These are phyloP conservation scores for Platypus cylindrus DNA, from an alignment of 2,888 invertebrate genomes.

Conservation along the genomic window DNA sequence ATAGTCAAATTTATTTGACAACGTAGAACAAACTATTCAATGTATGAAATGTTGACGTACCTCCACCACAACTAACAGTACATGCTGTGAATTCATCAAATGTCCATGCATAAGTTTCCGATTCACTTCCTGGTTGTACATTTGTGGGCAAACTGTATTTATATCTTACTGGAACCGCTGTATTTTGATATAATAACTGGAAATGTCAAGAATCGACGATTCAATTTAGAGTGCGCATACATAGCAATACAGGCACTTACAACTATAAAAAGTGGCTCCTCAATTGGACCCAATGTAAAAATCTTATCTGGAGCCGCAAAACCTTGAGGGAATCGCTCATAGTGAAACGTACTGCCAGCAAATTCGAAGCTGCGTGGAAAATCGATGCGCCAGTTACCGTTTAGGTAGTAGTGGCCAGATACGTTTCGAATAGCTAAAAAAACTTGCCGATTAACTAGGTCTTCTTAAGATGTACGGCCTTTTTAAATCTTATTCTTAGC, in stretches of 20 bases:
- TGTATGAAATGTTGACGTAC: no score
- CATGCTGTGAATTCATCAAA: conserved; percentile 67
- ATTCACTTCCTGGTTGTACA: conserved; percentile 48
- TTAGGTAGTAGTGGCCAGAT: conserved; percentile 75
- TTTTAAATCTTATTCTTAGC: no score
- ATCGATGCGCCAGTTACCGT: conserved; percentile 91
- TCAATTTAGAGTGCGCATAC: no score
- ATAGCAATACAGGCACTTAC: no score
- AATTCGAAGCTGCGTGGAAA: conserved; percentile 69
- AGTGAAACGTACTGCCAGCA: conserved; percentile 77
- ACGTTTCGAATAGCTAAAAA: conserved; percentile 65
- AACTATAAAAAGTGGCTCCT: conserved; percentile 76
- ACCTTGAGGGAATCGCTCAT: conserved; percentile 70
- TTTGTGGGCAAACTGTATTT: conserved; percentile 80
- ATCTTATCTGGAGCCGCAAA: conserved; percentile 77
- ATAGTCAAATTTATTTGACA: no score
- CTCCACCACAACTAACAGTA: conserved; percentile 82
- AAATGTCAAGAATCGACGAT: no score
- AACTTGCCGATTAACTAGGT: no score
- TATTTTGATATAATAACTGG: conserved; percentile 29
- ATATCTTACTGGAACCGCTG: conserved; percentile 74
- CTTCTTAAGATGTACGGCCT: no score
- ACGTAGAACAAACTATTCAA: no score
- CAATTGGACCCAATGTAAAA: conserved; percentile 74
- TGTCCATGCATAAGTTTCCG: conserved; percentile 74